Evolutionary conservation across 2,888 invertebrate genomes (phyloP).

Genomic region (Brenthis ino): DNA sequence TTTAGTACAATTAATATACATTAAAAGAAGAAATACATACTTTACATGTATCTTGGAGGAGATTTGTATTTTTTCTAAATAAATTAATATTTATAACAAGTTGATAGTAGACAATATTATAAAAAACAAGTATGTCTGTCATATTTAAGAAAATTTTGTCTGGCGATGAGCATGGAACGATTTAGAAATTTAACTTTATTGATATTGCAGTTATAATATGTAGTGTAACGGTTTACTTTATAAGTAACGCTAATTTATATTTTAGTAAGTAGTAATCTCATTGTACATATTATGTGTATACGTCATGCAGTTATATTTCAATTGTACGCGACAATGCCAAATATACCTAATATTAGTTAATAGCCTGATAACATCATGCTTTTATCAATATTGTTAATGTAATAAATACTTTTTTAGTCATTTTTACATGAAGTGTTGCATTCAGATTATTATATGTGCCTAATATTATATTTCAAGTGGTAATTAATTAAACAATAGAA

Average conservation of each 20-base stretch:
- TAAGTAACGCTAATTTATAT: not conserved
- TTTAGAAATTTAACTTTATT: not conserved
- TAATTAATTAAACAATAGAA: too few species aligned
- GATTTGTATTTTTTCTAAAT: too few species aligned
- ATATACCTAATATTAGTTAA: not conserved
- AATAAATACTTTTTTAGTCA: not conserved
- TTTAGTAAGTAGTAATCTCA: not conserved
- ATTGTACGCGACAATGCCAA: not conserved
- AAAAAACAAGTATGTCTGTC: not conserved
- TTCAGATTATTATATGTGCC: too few species aligned
- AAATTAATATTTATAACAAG: too few species aligned
- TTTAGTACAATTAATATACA: too few species aligned
- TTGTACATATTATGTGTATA: not conserved
- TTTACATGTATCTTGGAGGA: too few species aligned
- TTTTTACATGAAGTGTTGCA: too few species aligned
- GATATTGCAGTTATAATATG: not conserved
- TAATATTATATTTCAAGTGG: too few species aligned
- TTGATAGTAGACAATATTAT: not conserved
- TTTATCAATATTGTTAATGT: constrained; percentile 5
- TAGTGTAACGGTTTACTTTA: not conserved
- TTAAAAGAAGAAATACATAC: too few species aligned
- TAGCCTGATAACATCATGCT: not conserved
- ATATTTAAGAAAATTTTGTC: too few species aligned
- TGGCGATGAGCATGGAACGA: too few species aligned
- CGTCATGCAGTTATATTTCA: constrained; percentile 6